Evolutionary conservation across 2,113 vertebrate species (phyloP).

Genomic region (Bambusicola thoracicus): DNA sequence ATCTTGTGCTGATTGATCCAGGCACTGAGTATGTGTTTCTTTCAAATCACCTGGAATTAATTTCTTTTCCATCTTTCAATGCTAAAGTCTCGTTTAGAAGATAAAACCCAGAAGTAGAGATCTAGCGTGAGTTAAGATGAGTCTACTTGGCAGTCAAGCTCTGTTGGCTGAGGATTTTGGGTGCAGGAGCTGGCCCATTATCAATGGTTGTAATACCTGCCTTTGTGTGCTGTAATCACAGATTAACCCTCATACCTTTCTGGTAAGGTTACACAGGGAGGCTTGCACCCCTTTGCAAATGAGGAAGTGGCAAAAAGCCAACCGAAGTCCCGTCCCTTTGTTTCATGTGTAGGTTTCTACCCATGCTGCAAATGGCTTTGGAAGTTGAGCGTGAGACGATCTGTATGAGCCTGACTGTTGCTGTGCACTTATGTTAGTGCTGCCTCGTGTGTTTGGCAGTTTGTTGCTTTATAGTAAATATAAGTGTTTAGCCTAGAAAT

Average conservation of each 20-base stretch:
- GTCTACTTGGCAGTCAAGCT: background rate
- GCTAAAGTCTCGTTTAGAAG: background rate
- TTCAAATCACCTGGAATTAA: background rate
- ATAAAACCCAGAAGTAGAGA: background rate
- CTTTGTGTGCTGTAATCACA: background rate
- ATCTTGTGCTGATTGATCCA: background rate
- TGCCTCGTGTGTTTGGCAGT: background rate
- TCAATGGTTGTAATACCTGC: background rate
- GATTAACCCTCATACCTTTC: background rate
- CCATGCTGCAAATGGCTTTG: background rate
- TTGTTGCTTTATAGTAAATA: background rate
- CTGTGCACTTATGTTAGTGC: background rate
- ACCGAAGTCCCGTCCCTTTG: background rate
- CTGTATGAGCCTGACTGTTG: fast-evolving
- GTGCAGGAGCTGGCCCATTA: background rate
- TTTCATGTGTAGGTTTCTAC: background rate
- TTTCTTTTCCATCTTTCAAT: background rate
- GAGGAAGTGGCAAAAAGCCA: background rate
- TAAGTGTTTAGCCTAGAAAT: background rate
- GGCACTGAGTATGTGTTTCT: background rate
- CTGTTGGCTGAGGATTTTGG: background rate
- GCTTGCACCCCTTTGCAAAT: background rate
- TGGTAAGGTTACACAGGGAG: background rate
- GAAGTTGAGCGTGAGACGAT: background rate
- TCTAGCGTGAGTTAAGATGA: background rate